Percentiles rank a stretch among this genome's conserved stretches.
These are phyloP conservation scores for Pardosa pseudoannulata DNA, from an alignment of 2,888 invertebrate species.

Conservation along the genomic window DNA sequence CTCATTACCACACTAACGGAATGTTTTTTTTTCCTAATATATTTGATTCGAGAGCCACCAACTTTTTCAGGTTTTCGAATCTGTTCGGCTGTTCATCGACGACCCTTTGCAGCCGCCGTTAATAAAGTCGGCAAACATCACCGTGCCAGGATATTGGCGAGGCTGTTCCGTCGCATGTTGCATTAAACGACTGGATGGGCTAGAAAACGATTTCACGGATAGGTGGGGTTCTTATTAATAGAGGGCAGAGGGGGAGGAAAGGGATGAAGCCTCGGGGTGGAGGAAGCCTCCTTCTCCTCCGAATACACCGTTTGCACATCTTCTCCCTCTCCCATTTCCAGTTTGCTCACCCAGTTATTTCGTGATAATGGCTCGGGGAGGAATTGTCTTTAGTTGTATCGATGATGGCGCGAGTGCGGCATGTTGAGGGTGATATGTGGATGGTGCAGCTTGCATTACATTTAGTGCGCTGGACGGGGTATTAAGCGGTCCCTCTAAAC, in stretches of 20 bases:
- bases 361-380: not conserved
- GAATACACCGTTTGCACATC: not conserved
- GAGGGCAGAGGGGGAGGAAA: too few species aligned
- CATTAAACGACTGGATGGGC: not conserved
- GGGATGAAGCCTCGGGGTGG: too few species aligned
- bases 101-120: not conserved
- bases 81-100: not conserved
- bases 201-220: slow-evolving; percentile 66
- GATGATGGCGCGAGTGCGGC: too few species aligned
- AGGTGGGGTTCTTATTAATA: slow-evolving; percentile 65
- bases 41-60: too few species aligned
- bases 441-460: too few species aligned
- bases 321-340: not conserved
- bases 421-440: too few species aligned
- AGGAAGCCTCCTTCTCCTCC: not conserved
- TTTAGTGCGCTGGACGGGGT: too few species aligned
- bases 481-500: too few species aligned
- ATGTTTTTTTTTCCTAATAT: too few species aligned
- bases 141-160: not conserved
- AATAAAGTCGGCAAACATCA: slow-evolving; percentile 3
- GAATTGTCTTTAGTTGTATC: too few species aligned
- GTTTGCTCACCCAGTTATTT: not conserved
- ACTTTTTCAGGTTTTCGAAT: not conserved
- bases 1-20: too few species aligned
- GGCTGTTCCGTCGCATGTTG: not conserved